phyloP scores from a whole-genome alignment of 2,797 vertebrate species.

The Holocentrus rufus region DNA sequence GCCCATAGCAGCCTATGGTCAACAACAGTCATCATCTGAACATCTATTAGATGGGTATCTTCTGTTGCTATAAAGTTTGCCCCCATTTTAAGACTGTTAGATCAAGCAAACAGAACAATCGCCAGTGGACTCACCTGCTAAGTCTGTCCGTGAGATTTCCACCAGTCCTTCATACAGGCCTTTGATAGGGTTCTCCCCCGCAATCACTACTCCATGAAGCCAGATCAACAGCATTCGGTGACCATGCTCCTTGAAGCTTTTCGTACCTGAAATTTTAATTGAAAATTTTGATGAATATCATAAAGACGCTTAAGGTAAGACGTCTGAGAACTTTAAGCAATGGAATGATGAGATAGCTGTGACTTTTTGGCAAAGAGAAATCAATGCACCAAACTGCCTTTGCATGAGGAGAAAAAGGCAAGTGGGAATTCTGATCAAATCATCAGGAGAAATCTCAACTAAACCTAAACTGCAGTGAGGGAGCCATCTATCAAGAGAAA shows the following conservation, averaged over 20 bases:
- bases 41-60: background rate
- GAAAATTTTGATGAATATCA: background rate
- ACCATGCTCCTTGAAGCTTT: constrained; percentile 91
- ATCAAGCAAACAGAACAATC: background rate
- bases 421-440: no score
- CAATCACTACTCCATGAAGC: constrained; percentile 84
- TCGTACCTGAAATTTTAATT: constrained; percentile 78
- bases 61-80: background rate
- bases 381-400: background rate
- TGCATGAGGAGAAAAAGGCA: background rate
- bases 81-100: background rate
- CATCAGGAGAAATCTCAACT: no score
- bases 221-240: constrained; percentile 93
- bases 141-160: constrained; percentile 85
- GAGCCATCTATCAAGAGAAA: no score
- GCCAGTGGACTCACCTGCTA: constrained; percentile 84
- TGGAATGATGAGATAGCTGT: no score
- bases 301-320: background rate
- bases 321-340: background rate
- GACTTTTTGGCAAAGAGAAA: background rate
- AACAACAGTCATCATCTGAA: no score
- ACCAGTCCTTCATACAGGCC: constrained; percentile 88
- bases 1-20: no score
- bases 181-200: constrained; percentile 90
- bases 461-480: no score